A percentile compares a stretch with the other conserved stretches of the same genome.
These are phyloP conservation scores for Scaptomyza polygonia DNA, from an alignment of 2,888 invertebrate genomes.

Conservation along the genomic window DNA sequence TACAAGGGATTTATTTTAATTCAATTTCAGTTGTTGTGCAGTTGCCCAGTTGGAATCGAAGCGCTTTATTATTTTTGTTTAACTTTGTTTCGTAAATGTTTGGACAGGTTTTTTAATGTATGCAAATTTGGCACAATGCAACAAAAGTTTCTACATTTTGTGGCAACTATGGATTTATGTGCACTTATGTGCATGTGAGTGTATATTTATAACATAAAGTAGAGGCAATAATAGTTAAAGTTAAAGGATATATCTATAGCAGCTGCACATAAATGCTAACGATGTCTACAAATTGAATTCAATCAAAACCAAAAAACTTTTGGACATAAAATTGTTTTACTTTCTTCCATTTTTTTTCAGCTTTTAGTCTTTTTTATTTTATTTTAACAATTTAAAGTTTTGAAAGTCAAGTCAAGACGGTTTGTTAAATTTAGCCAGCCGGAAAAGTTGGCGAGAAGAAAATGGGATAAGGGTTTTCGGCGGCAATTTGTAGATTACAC, in stretches of 20 bases:
- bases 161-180: conserved; percentile 8
- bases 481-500: conserved; percentile 63
- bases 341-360: conserved; percentile 1
- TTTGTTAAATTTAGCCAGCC: conserved; percentile 34
- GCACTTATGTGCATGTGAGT: background rate
- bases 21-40: conserved; percentile 39
- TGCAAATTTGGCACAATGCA: conserved; percentile 20
- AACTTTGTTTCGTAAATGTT: conserved; percentile 27
- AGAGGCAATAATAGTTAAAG: background rate
- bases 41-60: conserved; percentile 3
- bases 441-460: conserved; percentile 45
- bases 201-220: background rate
- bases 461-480: conserved; percentile 47
- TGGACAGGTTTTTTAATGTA: conserved; percentile 13
- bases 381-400: conserved; percentile 55
- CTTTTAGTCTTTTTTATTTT: conserved; percentile 9
- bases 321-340: conserved; percentile 26
- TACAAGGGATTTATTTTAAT: conserved; percentile 57
- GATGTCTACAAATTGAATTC: conserved; percentile 20
- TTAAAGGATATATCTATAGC: background rate
- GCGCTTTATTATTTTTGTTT: conserved; percentile 4
- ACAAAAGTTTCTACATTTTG: conserved; percentile 9
- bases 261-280: conserved; percentile 10
- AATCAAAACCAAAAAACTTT: conserved; percentile 33
- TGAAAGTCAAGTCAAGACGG: conserved; percentile 50